Percentiles rank a stretch among this genome's conserved stretches.
Evolutionary conservation across 2,888 invertebrate species (phyloP).

Genomic region (Polyploca ridens): DNA sequence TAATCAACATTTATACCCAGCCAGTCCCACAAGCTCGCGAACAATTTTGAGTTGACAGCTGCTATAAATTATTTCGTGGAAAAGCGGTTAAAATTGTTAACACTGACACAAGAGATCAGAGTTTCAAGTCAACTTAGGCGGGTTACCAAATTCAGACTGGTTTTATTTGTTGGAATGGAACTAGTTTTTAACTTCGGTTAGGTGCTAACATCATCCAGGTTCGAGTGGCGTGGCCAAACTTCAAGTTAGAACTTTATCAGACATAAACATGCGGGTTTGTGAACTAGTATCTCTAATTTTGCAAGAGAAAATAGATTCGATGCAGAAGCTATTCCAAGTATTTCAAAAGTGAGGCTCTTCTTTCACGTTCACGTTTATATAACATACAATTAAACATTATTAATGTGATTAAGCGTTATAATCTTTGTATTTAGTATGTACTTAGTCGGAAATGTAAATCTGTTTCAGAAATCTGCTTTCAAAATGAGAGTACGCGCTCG

Average conservation of each 20-base stretch:
- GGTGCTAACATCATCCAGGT: background rate
- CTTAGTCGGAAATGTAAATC: background rate
- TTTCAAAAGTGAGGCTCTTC: too few species aligned
- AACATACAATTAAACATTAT: background rate
- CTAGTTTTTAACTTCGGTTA: background rate
- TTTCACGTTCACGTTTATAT: background rate
- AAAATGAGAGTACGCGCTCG: background rate
- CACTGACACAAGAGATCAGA: constrained; percentile 5
- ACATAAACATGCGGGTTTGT: background rate
- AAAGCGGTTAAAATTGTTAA: background rate
- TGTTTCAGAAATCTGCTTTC: constrained; percentile 5
- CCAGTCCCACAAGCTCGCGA: background rate
- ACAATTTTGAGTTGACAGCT: constrained; percentile 1
- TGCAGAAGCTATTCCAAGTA: too few species aligned
- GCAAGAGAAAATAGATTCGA: background rate
- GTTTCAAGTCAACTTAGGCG: background rate
- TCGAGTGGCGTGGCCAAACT: background rate
- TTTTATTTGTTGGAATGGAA: background rate
- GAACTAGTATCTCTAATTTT: background rate
- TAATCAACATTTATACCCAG: background rate
- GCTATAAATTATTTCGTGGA: constrained; percentile 7
- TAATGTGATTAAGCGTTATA: background rate
- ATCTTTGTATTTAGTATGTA: background rate
- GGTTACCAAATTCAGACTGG: background rate
- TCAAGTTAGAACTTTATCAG: background rate